phyloP scores from a whole-genome alignment of 2,888 invertebrate genomes.

The Dasysyrphus albostriatus region DNA sequence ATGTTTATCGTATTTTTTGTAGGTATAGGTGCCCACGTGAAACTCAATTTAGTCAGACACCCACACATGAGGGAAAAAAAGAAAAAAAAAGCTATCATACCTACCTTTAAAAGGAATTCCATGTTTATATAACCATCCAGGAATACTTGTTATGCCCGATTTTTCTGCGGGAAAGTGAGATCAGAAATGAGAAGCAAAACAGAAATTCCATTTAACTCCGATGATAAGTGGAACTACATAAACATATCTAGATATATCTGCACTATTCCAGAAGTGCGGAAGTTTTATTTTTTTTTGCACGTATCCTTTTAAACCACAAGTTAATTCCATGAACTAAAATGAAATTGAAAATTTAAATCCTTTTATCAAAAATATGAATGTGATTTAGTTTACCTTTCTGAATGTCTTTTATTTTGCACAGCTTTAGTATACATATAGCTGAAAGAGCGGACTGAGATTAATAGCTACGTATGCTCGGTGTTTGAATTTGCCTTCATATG shows the following conservation, averaged over 20 bases:
- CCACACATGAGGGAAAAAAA: conserved; percentile 3
- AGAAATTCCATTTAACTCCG: conserved; percentile 11
- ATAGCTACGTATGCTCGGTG: neutral
- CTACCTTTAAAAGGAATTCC: conserved; percentile 27
- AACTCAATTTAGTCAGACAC: conserved; percentile 32
- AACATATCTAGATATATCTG: neutral
- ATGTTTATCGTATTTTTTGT: neutral
- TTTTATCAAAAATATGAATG: neutral
- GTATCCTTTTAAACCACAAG: neutral
- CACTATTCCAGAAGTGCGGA: neutral
- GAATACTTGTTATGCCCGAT: conserved; percentile 25
- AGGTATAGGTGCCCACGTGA: conserved; percentile 8
- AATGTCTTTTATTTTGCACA: neutral
- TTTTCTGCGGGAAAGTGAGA: conserved; percentile 14
- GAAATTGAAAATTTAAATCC: neutral
- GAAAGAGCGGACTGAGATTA: neutral
- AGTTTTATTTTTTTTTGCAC: neutral
- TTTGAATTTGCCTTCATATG: neutral
- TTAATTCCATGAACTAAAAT: neutral
- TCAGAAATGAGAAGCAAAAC: conserved; percentile 10
- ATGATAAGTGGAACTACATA: conserved; percentile 23
- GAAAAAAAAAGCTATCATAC: neutral
- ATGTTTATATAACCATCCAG: conserved; percentile 10
- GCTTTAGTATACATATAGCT: neutral
- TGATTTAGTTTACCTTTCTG: neutral